Evolutionary conservation across 37 sponge, comb jelly and placozoan genomes (phyloP), one percentile per base, ranked within the genome.

Genomic region (Beroe forskalii): DNA sequence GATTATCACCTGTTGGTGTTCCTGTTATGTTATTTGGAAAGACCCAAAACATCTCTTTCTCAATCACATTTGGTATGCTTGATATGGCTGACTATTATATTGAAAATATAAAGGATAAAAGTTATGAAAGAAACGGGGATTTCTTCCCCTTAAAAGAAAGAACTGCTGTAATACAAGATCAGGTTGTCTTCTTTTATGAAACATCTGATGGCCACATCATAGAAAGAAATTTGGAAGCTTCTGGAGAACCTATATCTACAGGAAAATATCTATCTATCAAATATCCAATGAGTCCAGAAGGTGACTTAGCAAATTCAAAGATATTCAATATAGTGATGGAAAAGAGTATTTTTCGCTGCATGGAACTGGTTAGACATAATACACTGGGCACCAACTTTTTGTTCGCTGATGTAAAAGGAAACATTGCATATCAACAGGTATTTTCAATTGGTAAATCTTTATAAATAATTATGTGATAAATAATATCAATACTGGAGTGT

Each of bases 21-120:
- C 75, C 75, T 22, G 40, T 19, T 17, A 72, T 37, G 12, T 20
- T 72, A 1, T 30, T 72, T 23, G 75, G 75, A 8, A 32, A 39
- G 35, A 72, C 31, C 40, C 23, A 33, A 4, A 1, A 72, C 2
- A 8, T 72, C 12, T 20, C 75, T 8, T 33, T 2, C 0, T 3
- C 38, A 8, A 6, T 72, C 38, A 72, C 75, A 33, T 72, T 72
- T 72, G 75, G 75, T 33, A 72, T 72, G 75, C 75, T 72, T 4
- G 75, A 72, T 36, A 72, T 72, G 75, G 31, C 75, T 37, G 75
- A 72, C 35, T 72, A 72, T 72, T 72, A 36, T 20, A 39, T 72
- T 3, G 75, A 72, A 72, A 72, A 72, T 30, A 37, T 72, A 36
- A 30, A 72, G 9, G 30, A 72, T 30, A 37, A 17, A 39, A 14